A percentile compares a stretch with the other conserved stretches of the same genome.
These are phyloP conservation scores for Calliscelio sp. DNA, from an alignment of 2,888 invertebrate genomes.

Conservation along the genomic window DNA sequence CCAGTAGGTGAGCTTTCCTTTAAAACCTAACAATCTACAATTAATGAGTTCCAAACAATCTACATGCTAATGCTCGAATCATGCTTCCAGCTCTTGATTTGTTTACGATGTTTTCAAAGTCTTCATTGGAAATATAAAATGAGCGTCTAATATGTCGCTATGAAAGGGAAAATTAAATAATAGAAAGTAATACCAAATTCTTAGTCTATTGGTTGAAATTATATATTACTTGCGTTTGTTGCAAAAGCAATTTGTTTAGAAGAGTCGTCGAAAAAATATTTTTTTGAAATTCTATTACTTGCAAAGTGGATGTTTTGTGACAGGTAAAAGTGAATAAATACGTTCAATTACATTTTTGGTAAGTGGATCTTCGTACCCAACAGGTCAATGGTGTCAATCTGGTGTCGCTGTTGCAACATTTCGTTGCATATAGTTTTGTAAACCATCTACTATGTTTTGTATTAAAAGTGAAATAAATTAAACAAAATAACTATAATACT, in stretches of 20 bases:
- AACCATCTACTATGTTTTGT: slow-evolving; percentile 4
- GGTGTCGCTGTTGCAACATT: slow-evolving; percentile 19
- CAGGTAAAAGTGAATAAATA: neutral
- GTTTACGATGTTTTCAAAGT: slow-evolving; percentile 17
- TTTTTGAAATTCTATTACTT: too few relatives aligned
- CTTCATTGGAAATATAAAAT: slow-evolving; percentile 21
- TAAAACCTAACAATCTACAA: too few relatives aligned
- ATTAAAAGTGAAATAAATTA: neutral
- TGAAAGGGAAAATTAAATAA: neutral
- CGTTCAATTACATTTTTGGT: slow-evolving; percentile 34
- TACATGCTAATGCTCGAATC: slow-evolving; percentile 23
- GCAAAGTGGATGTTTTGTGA: too few relatives aligned
- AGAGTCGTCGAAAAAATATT: too few relatives aligned
- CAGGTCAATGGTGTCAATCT: slow-evolving; percentile 1
- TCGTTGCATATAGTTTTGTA: slow-evolving; percentile 33
- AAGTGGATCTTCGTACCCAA: slow-evolving; percentile 19
- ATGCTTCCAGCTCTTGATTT: slow-evolving; percentile 15
- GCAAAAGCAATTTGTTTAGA: neutral
- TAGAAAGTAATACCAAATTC: neutral
- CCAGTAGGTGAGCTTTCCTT: slow-evolving; percentile 27
- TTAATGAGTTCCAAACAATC: slow-evolving; percentile 21
- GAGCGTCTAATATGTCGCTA: slow-evolving; percentile 21
- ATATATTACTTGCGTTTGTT: neutral
- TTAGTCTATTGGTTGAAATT: neutral
- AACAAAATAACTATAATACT: neutral